A percentile compares a stretch with the other conserved stretches of the same genome.
Evolutionary conservation across 1,140 invertebrate genomes (phyloP).

Genomic region (Apis cerana): DNA sequence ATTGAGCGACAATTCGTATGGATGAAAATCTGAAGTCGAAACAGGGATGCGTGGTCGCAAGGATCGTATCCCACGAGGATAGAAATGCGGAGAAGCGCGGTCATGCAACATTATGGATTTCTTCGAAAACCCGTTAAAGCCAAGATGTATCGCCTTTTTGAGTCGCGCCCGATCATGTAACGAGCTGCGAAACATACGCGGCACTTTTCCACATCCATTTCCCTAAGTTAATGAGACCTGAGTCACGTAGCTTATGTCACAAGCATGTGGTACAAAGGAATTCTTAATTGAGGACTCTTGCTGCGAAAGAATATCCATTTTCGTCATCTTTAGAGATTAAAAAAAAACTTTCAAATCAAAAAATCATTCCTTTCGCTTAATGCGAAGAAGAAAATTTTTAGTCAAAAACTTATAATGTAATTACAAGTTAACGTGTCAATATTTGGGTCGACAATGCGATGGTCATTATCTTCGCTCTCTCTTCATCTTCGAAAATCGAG

Average conservation of each 20-base stretch:
- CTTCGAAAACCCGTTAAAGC: conserved; percentile 19
- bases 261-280: neutral
- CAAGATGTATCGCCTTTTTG: conserved; percentile 8
- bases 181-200: neutral
- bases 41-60: neutral
- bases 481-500: neutral
- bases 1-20: conserved; percentile 17
- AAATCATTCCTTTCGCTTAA: too few species aligned
- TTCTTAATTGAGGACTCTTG: too few species aligned
- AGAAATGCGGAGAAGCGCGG: neutral
- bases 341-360: neutral
- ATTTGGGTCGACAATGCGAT: conserved; percentile 49
- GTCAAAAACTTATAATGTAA: neutral
- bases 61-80: too few species aligned
- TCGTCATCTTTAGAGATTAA: too few species aligned
- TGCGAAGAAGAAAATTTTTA: too few species aligned
- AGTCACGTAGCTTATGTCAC: neutral
- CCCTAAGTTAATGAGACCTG: neutral
- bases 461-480: neutral
- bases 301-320: too few species aligned
- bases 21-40: neutral
- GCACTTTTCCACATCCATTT: conserved; percentile 11
- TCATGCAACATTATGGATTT: conserved; percentile 15
- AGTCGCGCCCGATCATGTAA: neutral
- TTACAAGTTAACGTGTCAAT: conserved; percentile 45